These are phyloP conservation scores for Palythoa heliodiscus DNA, from an alignment of 92 coral and sea anemone species.

Conservation along the genomic window DNA sequence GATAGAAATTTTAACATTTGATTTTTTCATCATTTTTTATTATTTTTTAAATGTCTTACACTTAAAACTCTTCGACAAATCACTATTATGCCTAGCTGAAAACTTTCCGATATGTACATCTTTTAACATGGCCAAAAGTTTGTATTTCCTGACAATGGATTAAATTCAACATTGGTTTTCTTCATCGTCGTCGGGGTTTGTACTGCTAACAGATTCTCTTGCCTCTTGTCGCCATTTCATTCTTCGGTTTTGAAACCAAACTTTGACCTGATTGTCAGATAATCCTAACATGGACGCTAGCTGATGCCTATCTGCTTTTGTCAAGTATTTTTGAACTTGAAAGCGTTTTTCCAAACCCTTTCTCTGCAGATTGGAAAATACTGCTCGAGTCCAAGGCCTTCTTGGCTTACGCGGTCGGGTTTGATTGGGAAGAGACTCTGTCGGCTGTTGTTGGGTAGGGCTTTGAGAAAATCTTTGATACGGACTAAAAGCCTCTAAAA, in stretches of 20 bases:
- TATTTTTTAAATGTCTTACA: too few relatives aligned
- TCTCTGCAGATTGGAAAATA: constrained; percentile 92
- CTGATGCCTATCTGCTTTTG: constrained; percentile 95
- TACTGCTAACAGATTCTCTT: constrained; percentile 80
- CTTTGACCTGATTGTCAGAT: constrained; percentile 95
- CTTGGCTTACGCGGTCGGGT: constrained; percentile 84
- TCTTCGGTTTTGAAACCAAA: constrained; percentile 96
- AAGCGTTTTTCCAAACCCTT: constrained; percentile 96
- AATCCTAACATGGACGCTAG: constrained; percentile 97
- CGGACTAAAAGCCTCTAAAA: constrained; percentile 40
- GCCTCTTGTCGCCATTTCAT: constrained; percentile 99
- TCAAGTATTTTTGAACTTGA: constrained; percentile 91
- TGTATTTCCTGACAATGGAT: neutral
- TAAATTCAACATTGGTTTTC: neutral
- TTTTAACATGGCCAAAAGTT: too few relatives aligned
- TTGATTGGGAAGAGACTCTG: constrained; percentile 65
- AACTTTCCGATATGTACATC: too few relatives aligned
- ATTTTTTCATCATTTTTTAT: too few relatives aligned
- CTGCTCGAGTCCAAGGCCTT: constrained; percentile 99
- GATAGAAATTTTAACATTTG: too few relatives aligned
- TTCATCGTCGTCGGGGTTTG: constrained; percentile 72
- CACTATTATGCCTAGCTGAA: too few relatives aligned
- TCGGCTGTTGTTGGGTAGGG: constrained; percentile 47
- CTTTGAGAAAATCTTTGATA: constrained; percentile 46
- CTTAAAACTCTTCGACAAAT: too few relatives aligned